Evolutionary conservation across 2,797 vertebrate genomes (phyloP).

Genomic region (Halcyon smyrnensis): DNA sequence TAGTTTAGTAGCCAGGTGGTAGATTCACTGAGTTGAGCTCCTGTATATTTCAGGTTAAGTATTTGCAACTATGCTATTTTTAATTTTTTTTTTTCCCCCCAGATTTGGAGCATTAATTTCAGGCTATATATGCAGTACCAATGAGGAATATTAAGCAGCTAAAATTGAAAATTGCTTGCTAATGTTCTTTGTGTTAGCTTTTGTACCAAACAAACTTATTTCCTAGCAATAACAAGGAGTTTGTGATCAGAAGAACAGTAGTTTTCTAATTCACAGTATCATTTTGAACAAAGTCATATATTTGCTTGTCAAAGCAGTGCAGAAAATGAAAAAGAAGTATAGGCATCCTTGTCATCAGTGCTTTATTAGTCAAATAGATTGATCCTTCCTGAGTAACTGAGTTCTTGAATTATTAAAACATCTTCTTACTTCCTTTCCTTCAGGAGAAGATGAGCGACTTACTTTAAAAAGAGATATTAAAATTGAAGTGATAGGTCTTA

Average conservation of each 20-base stretch:
- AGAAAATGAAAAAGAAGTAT: not conserved
- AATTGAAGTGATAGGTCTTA: not conserved
- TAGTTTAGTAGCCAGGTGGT: not conserved
- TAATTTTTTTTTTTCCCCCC: fast-evolving
- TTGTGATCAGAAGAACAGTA: not conserved
- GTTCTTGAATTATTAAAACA: constrained; percentile 46
- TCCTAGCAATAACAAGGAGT: not conserved
- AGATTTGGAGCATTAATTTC: not conserved
- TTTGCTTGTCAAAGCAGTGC: not conserved
- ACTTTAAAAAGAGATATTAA: constrained; percentile 16
- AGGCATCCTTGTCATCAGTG: not conserved
- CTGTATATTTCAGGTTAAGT: not conserved
- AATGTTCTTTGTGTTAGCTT: not conserved
- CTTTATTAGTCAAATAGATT: not conserved
- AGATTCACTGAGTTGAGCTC: not conserved
- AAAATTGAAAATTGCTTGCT: no score
- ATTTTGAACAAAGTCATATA: not conserved
- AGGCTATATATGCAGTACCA: not conserved
- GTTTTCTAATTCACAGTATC: not conserved
- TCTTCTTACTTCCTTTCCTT: not conserved
- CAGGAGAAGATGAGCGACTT: not conserved
- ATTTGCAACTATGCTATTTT: not conserved
- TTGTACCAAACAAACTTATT: not conserved
- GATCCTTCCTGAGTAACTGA: not conserved
- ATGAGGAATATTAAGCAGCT: not conserved